Evolutionary conservation across 2,888 invertebrate genomes (phyloP).

Genomic region (Eupithecia subfuscata): DNA sequence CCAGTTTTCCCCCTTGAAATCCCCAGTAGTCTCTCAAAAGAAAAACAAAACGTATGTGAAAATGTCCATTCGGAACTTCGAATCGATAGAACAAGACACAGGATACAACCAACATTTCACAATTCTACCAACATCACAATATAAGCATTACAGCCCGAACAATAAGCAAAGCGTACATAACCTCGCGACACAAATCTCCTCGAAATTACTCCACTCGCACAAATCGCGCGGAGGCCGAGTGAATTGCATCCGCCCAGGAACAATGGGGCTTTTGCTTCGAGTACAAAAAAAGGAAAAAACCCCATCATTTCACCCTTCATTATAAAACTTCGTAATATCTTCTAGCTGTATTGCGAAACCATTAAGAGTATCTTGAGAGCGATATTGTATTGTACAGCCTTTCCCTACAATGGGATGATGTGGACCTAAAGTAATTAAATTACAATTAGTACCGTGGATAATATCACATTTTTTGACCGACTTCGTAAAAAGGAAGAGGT

Average conservation of each 20-base stretch:
- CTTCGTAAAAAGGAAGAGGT: too few relatives aligned
- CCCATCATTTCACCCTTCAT: constrained; percentile 72
- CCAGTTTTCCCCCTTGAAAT: too few relatives aligned
- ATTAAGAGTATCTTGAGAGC: constrained; percentile 14
- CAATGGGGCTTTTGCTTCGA: constrained; percentile 77
- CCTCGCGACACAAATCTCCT: constrained; percentile 69
- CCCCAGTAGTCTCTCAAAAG: not conserved
- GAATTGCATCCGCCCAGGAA: constrained; percentile 82
- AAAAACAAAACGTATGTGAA: not conserved
- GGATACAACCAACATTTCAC: not conserved
- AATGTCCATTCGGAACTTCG: not conserved
- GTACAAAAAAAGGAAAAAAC: constrained; percentile 68
- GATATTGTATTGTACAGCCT: not conserved
- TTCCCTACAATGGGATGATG: not conserved
- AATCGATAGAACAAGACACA: not conserved
- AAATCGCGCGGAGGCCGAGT: constrained; percentile 79
- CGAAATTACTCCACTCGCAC: constrained; percentile 79
- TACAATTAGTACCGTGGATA: not conserved
- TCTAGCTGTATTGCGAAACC: constrained; percentile 30
- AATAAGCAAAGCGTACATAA: constrained; percentile 15
- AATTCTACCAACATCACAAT: not conserved
- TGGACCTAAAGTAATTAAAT: not conserved
- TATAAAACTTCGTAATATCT: constrained; percentile 59
- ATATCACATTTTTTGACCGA: not conserved
- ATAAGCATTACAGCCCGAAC: not conserved